These are phyloP conservation scores for Xenus cinereus DNA, from an alignment of 2,113 vertebrate genomes.

Conservation along the genomic window DNA sequence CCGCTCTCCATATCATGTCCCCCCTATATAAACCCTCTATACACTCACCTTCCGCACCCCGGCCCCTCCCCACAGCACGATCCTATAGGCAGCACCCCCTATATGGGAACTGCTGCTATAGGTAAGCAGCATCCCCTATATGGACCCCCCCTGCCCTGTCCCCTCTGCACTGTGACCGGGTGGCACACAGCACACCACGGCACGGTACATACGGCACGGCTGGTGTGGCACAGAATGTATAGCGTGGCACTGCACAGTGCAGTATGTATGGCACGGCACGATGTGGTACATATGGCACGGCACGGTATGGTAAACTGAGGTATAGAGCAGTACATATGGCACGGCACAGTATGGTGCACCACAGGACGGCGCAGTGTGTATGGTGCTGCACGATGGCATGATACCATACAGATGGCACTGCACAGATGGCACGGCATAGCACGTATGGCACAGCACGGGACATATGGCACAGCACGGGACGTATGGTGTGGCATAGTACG, in stretches of 20 bases:
- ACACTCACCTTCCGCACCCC: background rate
- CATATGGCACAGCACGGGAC: too few species aligned
- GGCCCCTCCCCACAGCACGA: background rate
- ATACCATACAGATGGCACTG: background rate
- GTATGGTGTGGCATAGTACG: background rate
- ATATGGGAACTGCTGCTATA: background rate
- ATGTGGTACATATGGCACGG: background rate
- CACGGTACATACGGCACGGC: too few species aligned
- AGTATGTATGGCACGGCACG: background rate
- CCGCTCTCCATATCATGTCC: fast-evolving
- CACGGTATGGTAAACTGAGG: background rate
- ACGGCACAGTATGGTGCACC: background rate
- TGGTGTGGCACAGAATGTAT: too few species aligned
- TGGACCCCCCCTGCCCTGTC: fast-evolving
- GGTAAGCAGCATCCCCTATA: background rate
- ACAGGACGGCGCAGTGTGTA: too few species aligned
- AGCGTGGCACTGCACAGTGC: background rate
- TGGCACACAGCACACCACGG: background rate
- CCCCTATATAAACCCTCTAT: background rate
- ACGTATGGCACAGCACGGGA: background rate
- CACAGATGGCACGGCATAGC: background rate
- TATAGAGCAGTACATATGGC: background rate
- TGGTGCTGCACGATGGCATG: too few species aligned
- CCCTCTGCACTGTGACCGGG: background rate
- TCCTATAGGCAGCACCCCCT: too few species aligned